A percentile compares a stretch with the other conserved stretches of the same genome.
These are phyloP conservation scores for Tangara arthus DNA, from an alignment of 2,797 vertebrate species.

Conservation along the genomic window DNA sequence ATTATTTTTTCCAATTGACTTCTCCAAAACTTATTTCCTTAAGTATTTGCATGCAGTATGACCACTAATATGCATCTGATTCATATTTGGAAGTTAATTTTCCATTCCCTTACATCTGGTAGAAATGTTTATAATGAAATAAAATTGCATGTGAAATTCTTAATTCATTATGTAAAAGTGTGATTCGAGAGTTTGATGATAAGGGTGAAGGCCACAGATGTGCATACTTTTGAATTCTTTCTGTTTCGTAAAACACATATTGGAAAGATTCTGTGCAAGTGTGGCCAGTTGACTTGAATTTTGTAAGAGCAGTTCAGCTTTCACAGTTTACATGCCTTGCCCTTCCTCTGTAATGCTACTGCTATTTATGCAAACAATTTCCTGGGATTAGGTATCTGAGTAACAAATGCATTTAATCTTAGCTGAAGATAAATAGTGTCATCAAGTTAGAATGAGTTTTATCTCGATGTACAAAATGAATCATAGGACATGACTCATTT, in stretches of 20 bases:
- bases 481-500: background rate
- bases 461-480: background rate
- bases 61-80: background rate
- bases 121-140: background rate
- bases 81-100: background rate
- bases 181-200: background rate
- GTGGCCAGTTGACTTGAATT: rapidly evolving
- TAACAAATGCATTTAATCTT: background rate
- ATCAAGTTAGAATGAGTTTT: background rate
- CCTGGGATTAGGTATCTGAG: background rate
- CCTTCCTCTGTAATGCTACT: background rate
- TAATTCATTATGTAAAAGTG: background rate
- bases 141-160: background rate
- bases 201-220: background rate
- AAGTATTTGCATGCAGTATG: background rate
- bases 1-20: background rate
- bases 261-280: background rate
- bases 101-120: rapidly evolving
- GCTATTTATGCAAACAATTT: background rate
- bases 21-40: background rate
- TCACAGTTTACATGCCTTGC: background rate
- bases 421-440: background rate
- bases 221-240: background rate
- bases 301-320: background rate
- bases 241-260: background rate